Percentiles rank a stretch among this genome's conserved stretches.
Conservation (phyloP, 2,113 vertebrate genomes). For the Chionodraco myersi region DNA sequence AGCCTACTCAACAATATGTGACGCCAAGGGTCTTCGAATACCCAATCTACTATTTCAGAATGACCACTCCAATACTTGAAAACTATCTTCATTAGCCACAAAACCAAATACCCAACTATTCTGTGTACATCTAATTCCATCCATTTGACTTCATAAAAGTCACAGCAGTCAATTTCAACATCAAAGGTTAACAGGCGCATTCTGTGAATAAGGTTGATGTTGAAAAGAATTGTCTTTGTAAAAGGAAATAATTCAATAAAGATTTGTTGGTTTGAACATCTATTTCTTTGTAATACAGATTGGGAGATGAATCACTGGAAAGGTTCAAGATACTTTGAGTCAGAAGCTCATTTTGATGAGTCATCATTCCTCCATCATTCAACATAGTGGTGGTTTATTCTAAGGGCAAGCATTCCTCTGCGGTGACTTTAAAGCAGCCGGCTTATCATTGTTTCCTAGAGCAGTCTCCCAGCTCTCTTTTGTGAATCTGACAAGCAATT, state of each 20-base stretch:
- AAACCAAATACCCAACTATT: not conserved
- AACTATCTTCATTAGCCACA: not conserved
- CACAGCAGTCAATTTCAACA: not conserved
- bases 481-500: constrained; percentile 70
- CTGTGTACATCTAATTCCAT: constrained; percentile 1
- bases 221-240: not conserved
- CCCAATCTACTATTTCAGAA: not conserved
- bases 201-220: not conserved
- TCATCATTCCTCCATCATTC: constrained; percentile 33
- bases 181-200: not conserved
- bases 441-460: constrained; percentile 50
- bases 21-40: constrained; percentile 1
- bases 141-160: not conserved
- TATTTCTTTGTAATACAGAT: not conserved
- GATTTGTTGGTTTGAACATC: not conserved
- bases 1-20: not conserved
- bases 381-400: constrained; percentile 44
- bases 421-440: constrained; percentile 28
- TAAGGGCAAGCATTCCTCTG: constrained; percentile 29
- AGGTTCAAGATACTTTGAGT: constrained; percentile 1
- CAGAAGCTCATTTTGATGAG: constrained; percentile 20
- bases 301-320: constrained; percentile 4
- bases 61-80: not conserved
- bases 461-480: constrained; percentile 57
- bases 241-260: not conserved